Evolutionary conservation across 1,140 invertebrate species (phyloP).

Genomic region (Drosophila asahinai): DNA sequence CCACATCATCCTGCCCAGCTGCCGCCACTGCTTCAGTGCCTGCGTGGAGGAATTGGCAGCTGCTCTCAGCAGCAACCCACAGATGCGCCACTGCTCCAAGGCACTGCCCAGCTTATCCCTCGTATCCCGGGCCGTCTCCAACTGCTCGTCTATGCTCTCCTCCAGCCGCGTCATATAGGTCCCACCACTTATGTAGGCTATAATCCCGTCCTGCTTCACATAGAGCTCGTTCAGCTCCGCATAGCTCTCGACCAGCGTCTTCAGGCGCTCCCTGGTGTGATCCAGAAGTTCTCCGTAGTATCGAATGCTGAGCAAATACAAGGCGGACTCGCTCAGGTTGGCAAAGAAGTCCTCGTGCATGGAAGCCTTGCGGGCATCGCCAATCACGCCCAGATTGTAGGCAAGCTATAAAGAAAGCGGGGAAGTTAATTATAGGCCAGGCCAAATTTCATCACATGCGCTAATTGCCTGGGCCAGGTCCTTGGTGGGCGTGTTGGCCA

Average conservation of each 20-base stretch:
- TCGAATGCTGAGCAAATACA: conserved; percentile 71
- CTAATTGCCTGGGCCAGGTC: conserved; percentile 77
- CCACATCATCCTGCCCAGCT: conserved; percentile 61
- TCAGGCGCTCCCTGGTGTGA: conserved; percentile 68
- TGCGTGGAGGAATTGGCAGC: conserved; percentile 73
- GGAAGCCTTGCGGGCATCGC: conserved; percentile 81
- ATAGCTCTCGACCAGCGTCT: conserved; percentile 67
- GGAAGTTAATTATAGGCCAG: conserved; percentile 9
- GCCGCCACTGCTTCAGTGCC: conserved; percentile 71
- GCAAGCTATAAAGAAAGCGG: conserved; percentile 55
- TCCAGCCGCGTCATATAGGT: conserved; percentile 80
- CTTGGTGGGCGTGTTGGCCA: conserved; percentile 77
- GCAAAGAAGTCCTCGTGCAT: conserved; percentile 85
- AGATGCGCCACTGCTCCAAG: conserved; percentile 83
- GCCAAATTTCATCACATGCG: conserved; percentile 12
- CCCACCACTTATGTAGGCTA: conserved; percentile 80
- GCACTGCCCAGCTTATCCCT: conserved; percentile 80
- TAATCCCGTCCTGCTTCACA: conserved; percentile 81
- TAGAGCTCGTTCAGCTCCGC: conserved; percentile 74
- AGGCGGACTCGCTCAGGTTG: conserved; percentile 75
- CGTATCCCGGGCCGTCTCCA: conserved; percentile 78
- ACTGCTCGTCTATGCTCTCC: conserved; percentile 75
- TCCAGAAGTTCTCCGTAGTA: conserved; percentile 78
- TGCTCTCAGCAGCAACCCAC: conserved; percentile 69
- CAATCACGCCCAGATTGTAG: conserved; percentile 74